Conservation (phyloP, 2,113 vertebrate species). For the Oriolus oriolus region DNA sequence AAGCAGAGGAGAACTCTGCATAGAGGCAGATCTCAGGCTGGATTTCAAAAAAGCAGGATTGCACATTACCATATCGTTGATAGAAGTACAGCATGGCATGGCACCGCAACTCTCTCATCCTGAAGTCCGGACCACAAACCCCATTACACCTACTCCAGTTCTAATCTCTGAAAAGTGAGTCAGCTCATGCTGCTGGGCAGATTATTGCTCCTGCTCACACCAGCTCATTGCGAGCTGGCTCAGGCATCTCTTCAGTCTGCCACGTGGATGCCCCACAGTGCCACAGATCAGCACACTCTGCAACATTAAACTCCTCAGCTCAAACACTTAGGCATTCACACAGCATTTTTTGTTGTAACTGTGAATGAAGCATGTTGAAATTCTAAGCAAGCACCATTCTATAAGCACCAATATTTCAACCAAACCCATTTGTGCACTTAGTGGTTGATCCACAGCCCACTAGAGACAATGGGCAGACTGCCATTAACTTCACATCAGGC, state of each 20-base stretch:
- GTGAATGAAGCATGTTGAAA: constrained; percentile 37
- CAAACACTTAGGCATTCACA: background rate
- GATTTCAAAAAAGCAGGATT: background rate
- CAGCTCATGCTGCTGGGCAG: background rate
- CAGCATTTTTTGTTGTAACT: background rate
- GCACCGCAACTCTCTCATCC: background rate
- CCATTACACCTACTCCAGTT: background rate
- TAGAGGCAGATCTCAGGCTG: background rate
- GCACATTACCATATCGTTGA: background rate
- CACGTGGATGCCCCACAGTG: background rate
- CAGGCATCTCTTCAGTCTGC: background rate
- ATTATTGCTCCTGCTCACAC: background rate
- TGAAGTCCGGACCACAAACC: background rate
- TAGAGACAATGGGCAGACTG: constrained; percentile 49
- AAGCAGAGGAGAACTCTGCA: background rate
- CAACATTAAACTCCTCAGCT: background rate
- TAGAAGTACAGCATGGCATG: rapidly evolving
- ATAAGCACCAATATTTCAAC: constrained; percentile 50
- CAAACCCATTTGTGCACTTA: constrained; percentile 48
- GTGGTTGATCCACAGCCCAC: constrained; percentile 49
- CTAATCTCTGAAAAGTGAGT: background rate
- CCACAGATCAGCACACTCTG: background rate
- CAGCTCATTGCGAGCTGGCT: background rate
- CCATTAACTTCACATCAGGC: constrained; percentile 53
- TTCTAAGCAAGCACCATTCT: background rate